Base-by-base conservation (phyloP, 2,888 invertebrate species). In the Latrodectus elegans region DNA sequence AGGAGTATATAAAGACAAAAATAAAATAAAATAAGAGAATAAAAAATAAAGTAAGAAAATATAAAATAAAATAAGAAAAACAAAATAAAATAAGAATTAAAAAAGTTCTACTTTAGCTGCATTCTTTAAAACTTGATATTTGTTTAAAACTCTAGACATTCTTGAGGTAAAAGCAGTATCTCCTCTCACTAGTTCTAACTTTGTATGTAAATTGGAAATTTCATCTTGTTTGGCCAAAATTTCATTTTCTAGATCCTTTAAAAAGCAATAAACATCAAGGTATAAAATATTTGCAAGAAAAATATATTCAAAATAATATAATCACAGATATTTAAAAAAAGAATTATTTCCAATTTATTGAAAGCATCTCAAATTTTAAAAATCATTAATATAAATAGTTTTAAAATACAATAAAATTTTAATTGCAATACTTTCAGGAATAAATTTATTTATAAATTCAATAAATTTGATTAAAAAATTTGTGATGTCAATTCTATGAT, bases 51-150 rank as follows among this genome's bases (percentile, higher is more conserved):
- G n/a, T n/a, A 51, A 55, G 17, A 11, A 11, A 51, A 52, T 52
- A 26, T 0, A 22, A 22, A 22, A 22, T 22, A 22, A 22, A 0
- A 22, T 22, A 22, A 0, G 22, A 22, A 22, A 22, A 22, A 22
- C 22, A 22, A 22, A 22, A 22, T 22, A 22, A 22, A 22, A 22
- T 22, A 51, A 55, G n/a, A 11, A 11, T n/a, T 22, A 64, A 49
- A 68, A 51, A 52, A 65, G 14, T 26, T 89, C 84, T 90, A 92
- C 92, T 91, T 95, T 96, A 0, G 96, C 95, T 51, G 95, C 94
- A 91, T 96, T 97, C 90, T 95, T 96, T 11, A 97, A 92, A 0
- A 95, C 95, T 91, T 97, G 96, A 91, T 96, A 97, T 89, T 96
- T 95, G 0, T 96, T 96, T 55, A 95, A 94, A 73, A 97, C 92